Percentiles rank a stretch among this genome's conserved stretches.
These are phyloP conservation scores for Panagrolaimus sp. DNA, from an alignment of 1,140 invertebrate genomes.

Conservation along the genomic window DNA sequence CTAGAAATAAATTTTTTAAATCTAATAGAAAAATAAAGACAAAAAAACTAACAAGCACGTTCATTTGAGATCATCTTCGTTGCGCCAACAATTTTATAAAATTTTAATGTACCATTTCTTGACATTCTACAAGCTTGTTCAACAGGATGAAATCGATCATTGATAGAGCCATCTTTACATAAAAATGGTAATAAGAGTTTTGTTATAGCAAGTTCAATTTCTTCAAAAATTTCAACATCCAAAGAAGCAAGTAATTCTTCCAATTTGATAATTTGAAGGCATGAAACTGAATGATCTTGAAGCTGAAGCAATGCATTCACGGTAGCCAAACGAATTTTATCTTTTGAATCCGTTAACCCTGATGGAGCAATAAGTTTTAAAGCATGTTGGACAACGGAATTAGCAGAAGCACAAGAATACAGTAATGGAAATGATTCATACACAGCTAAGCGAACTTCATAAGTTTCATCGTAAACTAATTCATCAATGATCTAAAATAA, in stretches of 20 bases:
- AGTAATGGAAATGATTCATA: background rate
- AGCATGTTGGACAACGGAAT: background rate
- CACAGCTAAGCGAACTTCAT: background rate
- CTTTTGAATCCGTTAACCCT: background rate
- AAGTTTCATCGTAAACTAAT: background rate
- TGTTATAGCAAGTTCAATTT: background rate
- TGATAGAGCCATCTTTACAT: background rate
- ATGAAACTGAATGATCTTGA: background rate
- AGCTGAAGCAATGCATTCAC: background rate
- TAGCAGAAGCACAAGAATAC: background rate
- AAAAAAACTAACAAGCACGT: background rate
- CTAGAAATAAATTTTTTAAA: background rate
- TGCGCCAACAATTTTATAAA: background rate
- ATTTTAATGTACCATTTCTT: background rate
- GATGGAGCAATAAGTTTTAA: background rate
- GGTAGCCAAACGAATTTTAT: background rate
- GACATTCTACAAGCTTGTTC: background rate
- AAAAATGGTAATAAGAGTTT: background rate
- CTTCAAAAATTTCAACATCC: background rate
- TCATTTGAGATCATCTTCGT: background rate
- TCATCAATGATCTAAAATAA: slow-evolving; percentile 7
- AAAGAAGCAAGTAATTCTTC: background rate
- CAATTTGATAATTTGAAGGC: background rate
- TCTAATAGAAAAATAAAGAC: background rate
- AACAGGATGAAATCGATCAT: background rate